These are phyloP conservation scores for Diadegma fenestrale DNA, from an alignment of 2,888 invertebrate genomes.

Conservation along the genomic window DNA sequence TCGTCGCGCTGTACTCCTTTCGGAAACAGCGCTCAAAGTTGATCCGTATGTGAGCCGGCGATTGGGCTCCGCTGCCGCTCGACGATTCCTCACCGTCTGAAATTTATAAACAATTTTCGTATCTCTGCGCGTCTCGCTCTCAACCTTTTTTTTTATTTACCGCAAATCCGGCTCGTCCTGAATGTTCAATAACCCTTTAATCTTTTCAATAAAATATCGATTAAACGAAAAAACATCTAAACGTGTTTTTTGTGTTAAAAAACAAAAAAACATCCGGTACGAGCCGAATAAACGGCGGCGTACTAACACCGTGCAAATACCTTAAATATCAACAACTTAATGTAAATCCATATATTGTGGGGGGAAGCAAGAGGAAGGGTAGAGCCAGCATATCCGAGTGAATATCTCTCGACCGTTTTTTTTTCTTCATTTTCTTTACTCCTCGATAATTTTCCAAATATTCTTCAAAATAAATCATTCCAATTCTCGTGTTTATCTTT, in stretches of 20 bases:
- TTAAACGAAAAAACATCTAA: not conserved
- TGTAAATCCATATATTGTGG: conserved; percentile 77
- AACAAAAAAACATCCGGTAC: conserved; percentile 45
- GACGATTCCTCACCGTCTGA: conserved; percentile 83
- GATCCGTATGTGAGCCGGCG: conserved; percentile 82
- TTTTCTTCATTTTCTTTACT: conserved; percentile 63
- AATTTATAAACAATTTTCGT: conserved; percentile 71
- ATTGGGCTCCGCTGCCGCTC: conserved; percentile 78
- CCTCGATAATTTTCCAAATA: conserved; percentile 48
- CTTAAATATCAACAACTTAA: conserved; percentile 53
- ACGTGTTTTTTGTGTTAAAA: not conserved
- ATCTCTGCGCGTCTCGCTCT: conserved; percentile 47
- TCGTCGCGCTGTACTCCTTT: conserved; percentile 86
- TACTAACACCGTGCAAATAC: conserved; percentile 71
- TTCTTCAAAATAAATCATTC: conserved; percentile 7
- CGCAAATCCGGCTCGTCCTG: conserved; percentile 41
- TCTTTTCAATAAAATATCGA: no score
- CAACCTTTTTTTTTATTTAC: conserved; percentile 9
- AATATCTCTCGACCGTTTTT: conserved; percentile 66
- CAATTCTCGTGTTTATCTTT: conserved; percentile 4
- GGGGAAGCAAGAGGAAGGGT: conserved; percentile 85
- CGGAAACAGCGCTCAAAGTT: conserved; percentile 86
- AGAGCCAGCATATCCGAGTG: conserved; percentile 83
- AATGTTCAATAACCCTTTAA: conserved; percentile 7
- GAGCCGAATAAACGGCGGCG: conserved; percentile 49